These are phyloP conservation scores for Theristicus caerulescens DNA, from an alignment of 2,113 vertebrate genomes.

Conservation along the genomic window DNA sequence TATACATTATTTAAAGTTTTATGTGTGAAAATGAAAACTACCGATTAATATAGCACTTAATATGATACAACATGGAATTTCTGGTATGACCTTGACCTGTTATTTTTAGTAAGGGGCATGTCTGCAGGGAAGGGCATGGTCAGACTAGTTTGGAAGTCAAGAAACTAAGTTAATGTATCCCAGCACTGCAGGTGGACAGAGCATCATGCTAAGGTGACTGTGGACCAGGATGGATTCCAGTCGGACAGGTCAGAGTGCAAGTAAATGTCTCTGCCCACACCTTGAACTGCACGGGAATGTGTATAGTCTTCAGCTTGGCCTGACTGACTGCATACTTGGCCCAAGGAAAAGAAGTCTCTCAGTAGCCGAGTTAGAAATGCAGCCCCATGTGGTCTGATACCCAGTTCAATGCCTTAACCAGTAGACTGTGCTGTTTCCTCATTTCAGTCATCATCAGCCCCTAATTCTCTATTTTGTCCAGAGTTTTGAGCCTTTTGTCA, in stretches of 20 bases:
- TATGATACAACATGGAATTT: background rate
- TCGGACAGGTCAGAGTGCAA: background rate
- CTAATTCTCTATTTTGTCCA: background rate
- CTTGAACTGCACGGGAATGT: background rate
- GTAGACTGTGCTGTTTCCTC: slow-evolving; percentile 37
- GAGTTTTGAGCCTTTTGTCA: background rate
- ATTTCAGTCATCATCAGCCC: background rate
- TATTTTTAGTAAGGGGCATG: background rate
- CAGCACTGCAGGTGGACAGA: background rate
- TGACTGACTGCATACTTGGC: fast-evolving
- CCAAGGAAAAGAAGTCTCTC: background rate
- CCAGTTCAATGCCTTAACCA: background rate
- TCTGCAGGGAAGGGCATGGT: background rate
- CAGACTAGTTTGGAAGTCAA: background rate
- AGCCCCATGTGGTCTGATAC: background rate
- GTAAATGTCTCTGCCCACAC: background rate
- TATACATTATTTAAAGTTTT: background rate
- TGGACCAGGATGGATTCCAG: background rate
- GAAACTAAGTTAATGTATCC: background rate
- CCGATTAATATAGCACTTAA: background rate
- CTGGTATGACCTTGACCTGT: background rate
- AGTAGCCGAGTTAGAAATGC: background rate
- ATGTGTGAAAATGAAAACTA: background rate
- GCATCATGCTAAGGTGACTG: background rate
- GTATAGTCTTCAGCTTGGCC: background rate